Evolutionary conservation across 2,888 invertebrate genomes (phyloP).

Genomic region (Erebia ligea): DNA sequence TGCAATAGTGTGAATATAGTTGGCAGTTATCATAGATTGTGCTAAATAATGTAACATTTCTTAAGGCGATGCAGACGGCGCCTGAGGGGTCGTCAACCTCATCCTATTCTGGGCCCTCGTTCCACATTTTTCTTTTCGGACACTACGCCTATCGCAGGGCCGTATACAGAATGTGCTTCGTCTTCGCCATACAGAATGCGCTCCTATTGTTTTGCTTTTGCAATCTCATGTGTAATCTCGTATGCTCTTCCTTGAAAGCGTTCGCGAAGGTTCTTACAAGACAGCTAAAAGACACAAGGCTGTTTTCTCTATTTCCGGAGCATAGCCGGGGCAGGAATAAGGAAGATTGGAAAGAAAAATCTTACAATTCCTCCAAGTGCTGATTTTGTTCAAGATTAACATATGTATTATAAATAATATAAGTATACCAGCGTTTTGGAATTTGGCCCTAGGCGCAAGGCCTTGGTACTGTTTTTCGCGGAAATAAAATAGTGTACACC

Average conservation of each 20-base stretch:
- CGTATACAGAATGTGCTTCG: conserved; percentile 68
- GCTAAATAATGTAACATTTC: conserved; percentile 67
- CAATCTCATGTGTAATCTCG: conserved; percentile 75
- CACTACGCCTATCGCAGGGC: conserved; percentile 64
- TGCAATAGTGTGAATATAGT: conserved; percentile 50
- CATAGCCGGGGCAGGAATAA: conserved; percentile 6
- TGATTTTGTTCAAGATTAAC: conserved; percentile 1
- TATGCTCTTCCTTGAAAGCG: conserved; percentile 49
- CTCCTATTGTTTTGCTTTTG: conserved; percentile 73
- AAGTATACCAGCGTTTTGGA: neutral
- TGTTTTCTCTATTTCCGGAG: conserved; percentile 27
- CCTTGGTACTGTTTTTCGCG: too few species aligned
- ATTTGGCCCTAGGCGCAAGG: neutral
- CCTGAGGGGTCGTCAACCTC: conserved; percentile 68
- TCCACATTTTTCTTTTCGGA: conserved; percentile 79
- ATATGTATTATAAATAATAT: neutral
- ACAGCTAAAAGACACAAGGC: conserved; percentile 40
- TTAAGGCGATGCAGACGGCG: conserved; percentile 50
- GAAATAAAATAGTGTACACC: too few species aligned
- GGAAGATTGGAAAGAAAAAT: neutral
- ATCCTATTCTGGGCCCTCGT: conserved; percentile 60
- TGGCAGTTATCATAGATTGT: conserved; percentile 61
- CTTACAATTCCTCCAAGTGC: neutral
- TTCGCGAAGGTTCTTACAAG: conserved; percentile 35
- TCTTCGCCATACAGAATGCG: conserved; percentile 71